Evolutionary conservation across 1,140 invertebrate species (phyloP), one percentile per base, ranked within the genome.

Genomic region (Drosophila truncata): DNA sequence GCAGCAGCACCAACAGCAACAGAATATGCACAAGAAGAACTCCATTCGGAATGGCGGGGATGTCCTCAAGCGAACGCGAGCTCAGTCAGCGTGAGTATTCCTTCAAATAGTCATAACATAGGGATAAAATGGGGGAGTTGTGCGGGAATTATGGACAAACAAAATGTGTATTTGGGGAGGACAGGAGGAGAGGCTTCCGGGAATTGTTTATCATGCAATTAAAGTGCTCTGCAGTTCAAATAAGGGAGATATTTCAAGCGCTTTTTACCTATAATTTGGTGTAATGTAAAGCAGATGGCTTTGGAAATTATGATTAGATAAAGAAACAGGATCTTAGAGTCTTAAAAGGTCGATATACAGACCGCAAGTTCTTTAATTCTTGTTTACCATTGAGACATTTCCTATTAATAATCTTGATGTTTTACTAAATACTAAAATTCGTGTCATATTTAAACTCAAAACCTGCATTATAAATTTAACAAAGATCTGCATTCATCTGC

Each of bases 1-100:
- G 70, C 92, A 64, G 77, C 92, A 64, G 74, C 91, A 54, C 29
- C 82, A 58, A n/a, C 80, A 63, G 83, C 92, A 63, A 52, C 91
- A 95, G 76, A 93, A 93, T 59, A 93, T 95, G 78, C 94, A 95
- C 78, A 96, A 96, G 82, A 96, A 96, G 85, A 94, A 94, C 37
- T 94, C 95, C 25, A 94, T 95, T 7, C 93, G 95, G 59, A 96
- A 95, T 83, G 88, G 90, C 41, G 95, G 95, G n/a, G 95, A 96
- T 87, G 94, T 96, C 41, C 92, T 96, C 66, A 96, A 96, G 86
- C 93, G 95, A 52, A 95, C 95, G 66, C 93, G 96, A 75, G 93
- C 95, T 60, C 95, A 96, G 90, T 95, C 94, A 74, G 95, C 95
- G 95, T 96, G 94, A 95, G 95, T 94, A 71, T 46, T 49, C 5